Evolutionary conservation across 2,113 vertebrate species (phyloP), one percentile per base, ranked within the genome.

Genomic region (Chrysochloris asiatica): DNA sequence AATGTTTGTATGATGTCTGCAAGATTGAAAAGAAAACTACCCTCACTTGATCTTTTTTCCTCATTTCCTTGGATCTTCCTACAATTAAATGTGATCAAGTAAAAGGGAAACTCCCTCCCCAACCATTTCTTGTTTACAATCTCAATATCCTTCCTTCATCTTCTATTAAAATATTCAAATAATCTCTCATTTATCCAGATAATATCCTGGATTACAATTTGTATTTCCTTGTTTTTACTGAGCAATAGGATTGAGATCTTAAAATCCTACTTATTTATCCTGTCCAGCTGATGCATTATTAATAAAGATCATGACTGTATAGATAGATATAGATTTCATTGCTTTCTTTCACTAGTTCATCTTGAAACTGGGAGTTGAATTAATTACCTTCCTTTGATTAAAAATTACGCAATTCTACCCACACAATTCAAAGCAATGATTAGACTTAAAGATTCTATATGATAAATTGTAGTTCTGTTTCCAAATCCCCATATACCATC

Each of bases 401-500:
- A 86, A 83, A 88, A 26, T 52, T 71, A 72, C 24, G 33, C 67
- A 54, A 28, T 75, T 91, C 52, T 79, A 84, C 52, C n/a, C 59
- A 67, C 30, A 93, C 21, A 71, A 84, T 84, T 91, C 82, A 95
- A 86, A 93, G 59, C 22, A 86, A 52, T 16, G 83, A 83, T 94
- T 45, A 76, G 7, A 10, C 61, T 89, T 93, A 87, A 81, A 94
- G 73, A 76, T 30, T 38, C 41, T 43, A n/a, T 26, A 50, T 50
- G 76, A 92, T 87, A 87, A 84, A 91, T 89, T 80, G 83, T 45
- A 77, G n/a, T 72, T 91, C 52, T 94, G 36, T 84, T 94, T 96
- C 59, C 47, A 91, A 91, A 94, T 81, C 61, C n/a, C 59, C 59
- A 89, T 41, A 47, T 94, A 54, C 67, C 47, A 77, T 78, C 16